Percentiles rank a stretch among this genome's conserved stretches.
Conservation (phyloP, 2,888 invertebrate species). For the Volucella bombylans region DNA sequence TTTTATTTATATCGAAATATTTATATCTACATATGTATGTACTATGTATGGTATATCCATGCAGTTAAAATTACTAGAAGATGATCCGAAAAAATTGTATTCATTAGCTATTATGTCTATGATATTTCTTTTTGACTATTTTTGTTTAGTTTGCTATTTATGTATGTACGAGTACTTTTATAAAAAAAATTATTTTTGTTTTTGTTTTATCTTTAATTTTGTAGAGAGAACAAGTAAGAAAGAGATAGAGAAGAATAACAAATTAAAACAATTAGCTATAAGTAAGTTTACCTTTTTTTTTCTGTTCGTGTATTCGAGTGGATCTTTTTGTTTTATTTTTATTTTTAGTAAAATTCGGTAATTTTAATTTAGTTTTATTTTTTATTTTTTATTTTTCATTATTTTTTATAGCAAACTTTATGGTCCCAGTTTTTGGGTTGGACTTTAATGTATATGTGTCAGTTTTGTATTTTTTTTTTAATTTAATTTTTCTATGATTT, state of each 20-base stretch:
- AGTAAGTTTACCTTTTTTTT: constrained; percentile 12
- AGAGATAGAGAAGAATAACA: constrained; percentile 37
- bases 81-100: constrained; percentile 50
- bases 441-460: constrained; percentile 56
- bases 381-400: constrained; percentile 11
- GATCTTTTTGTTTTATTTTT: constrained; percentile 19
- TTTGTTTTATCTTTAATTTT: constrained; percentile 10
- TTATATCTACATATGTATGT: constrained; percentile 14
- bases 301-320: constrained; percentile 22
- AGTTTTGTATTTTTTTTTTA: constrained; percentile 11
- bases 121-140: constrained; percentile 42
- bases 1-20: constrained; percentile 24
- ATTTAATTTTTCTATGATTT: constrained; percentile 23
- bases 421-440: constrained; percentile 74
- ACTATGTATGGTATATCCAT: constrained; percentile 55
- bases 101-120: constrained; percentile 46
- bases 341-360: constrained; percentile 57
- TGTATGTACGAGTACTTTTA: constrained; percentile 35
- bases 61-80: constrained; percentile 51
- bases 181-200: not conserved
- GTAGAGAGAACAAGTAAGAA: constrained; percentile 59
- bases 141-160: constrained; percentile 7
- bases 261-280: constrained; percentile 43
- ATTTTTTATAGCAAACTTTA: constrained; percentile 57
- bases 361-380: constrained; percentile 9